A percentile compares a stretch with the other conserved stretches of the same genome.
Conservation (phyloP, 2,888 invertebrate species). For the Venustoraphidia nigricollis region DNA sequence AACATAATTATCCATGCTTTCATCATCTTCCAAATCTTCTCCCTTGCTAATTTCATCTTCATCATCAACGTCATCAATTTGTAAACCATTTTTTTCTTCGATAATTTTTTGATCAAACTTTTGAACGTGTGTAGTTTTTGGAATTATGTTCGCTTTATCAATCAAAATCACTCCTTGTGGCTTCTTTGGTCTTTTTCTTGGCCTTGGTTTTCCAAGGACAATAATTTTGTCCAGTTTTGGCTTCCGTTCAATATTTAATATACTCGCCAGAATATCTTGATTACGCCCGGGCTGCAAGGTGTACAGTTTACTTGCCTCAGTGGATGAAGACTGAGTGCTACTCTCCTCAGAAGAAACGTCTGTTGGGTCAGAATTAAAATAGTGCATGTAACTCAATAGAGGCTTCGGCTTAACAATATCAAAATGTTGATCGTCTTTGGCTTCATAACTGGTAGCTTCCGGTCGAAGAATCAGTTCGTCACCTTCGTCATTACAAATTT, state of each 20-base stretch:
- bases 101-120: slow-evolving; percentile 2
- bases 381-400: slow-evolving; percentile 2
- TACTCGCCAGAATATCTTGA: slow-evolving; percentile 11
- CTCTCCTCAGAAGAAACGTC: background rate
- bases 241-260: slow-evolving; percentile 12
- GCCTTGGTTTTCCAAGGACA: slow-evolving; percentile 14
- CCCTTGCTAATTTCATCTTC: background rate
- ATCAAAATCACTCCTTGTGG: background rate
- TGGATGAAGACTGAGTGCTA: background rate
- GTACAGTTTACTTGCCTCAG: background rate
- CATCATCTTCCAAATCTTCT: background rate
- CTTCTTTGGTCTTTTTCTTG: slow-evolving; percentile 2
- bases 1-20: too few species aligned
- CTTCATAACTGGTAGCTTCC: background rate
- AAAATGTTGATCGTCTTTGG: background rate
- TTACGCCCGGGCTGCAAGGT: slow-evolving; percentile 10
- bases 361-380: background rate
- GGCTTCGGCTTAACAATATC: slow-evolving; percentile 4
- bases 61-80: background rate
- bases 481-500: too few species aligned
- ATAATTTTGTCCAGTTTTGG: slow-evolving; percentile 13
- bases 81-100: slow-evolving; percentile 1
- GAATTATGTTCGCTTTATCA: slow-evolving; percentile 3
- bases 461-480: too few species aligned
- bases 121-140: background rate